Conservation (phyloP, 2,888 invertebrate species). For the Stomorhina lunata region DNA sequence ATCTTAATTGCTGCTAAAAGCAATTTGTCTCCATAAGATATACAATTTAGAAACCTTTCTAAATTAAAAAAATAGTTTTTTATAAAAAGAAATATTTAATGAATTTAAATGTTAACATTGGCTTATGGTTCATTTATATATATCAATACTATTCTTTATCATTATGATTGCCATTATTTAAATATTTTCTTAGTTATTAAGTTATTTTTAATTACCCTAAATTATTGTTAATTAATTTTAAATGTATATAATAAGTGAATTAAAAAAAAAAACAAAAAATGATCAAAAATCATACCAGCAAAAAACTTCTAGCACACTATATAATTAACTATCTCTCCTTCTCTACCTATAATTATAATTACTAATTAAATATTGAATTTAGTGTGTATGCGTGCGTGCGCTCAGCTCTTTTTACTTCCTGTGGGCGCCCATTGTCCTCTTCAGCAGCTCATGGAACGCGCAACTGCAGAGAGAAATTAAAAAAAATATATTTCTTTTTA, state of each 20-base stretch:
- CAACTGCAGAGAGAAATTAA: neutral
- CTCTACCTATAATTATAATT: neutral
- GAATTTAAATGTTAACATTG: constrained; percentile 39
- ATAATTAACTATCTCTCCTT: neutral
- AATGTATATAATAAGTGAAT: constrained; percentile 62
- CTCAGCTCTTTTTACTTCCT: neutral
- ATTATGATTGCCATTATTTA: constrained; percentile 6
- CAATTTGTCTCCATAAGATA: too few relatives aligned
- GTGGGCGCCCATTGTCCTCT: neutral
- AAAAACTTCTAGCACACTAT: neutral
- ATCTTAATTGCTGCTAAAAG: neutral
- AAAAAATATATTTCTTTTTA: constrained; percentile 23
- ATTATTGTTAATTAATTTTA: constrained; percentile 63
- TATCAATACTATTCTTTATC: constrained; percentile 3
- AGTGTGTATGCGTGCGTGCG: neutral
- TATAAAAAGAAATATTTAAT: neutral
- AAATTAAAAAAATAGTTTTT: constrained; percentile 6
- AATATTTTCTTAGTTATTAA: constrained; percentile 31
- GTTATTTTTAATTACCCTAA: constrained; percentile 42
- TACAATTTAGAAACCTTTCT: neutral
- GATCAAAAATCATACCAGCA: neutral
- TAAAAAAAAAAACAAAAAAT: constrained; percentile 45
- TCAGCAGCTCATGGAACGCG: neutral
- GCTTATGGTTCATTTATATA: constrained; percentile 39
- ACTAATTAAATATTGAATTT: neutral